Percentiles rank a stretch among this genome's conserved stretches.
Evolutionary conservation across 2,797 vertebrate species (phyloP).

Genomic region (Parauchenoglanis punctatus): DNA sequence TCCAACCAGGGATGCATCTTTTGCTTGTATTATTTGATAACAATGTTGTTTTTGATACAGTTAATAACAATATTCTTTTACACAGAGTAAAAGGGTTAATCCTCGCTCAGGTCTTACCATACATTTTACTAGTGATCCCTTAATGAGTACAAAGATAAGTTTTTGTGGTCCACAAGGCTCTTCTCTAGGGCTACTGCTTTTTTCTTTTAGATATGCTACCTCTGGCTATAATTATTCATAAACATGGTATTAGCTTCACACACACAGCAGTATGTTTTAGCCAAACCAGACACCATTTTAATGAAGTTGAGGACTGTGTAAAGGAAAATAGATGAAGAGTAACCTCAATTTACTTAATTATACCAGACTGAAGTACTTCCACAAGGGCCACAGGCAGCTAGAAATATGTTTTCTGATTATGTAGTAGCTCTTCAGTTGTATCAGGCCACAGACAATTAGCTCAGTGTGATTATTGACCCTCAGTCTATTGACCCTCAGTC

Average conservation of each 20-base stretch:
- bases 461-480: background rate
- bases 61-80: background rate
- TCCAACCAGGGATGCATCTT: background rate
- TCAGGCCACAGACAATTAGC: background rate
- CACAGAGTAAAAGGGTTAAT: background rate
- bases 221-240: background rate
- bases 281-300: background rate
- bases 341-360: conserved; percentile 3
- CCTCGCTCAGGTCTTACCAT: background rate
- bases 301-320: background rate
- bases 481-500: background rate
- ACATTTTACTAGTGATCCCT: background rate
- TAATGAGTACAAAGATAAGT: background rate
- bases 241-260: background rate
- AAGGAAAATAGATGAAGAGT: background rate
- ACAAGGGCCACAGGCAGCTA: background rate
- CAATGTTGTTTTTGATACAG: background rate
- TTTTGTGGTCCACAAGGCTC: background rate
- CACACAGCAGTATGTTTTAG: background rate
- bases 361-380: background rate
- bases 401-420: background rate
- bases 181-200: background rate
- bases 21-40: background rate
- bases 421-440: background rate
- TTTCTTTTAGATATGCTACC: background rate